Evolutionary conservation across 1,140 invertebrate species (phyloP).

Genomic region (Cotesia glomerata): DNA sequence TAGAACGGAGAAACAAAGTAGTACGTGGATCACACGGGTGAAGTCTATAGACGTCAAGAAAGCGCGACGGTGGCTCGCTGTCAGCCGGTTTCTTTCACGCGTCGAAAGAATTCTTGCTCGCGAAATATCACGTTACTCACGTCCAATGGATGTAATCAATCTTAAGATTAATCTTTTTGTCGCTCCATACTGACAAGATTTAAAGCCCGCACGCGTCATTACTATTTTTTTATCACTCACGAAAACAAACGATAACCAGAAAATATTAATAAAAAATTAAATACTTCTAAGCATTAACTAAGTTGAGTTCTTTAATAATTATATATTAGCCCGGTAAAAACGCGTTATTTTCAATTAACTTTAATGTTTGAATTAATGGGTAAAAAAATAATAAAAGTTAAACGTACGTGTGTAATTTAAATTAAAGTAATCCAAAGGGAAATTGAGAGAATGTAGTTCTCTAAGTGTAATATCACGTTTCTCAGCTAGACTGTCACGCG

Average conservation of each 20-base stretch:
- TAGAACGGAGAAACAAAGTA: slow-evolving; percentile 27
- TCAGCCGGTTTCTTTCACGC: slow-evolving; percentile 16
- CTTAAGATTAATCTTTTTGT: slow-evolving; percentile 20
- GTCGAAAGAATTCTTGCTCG: slow-evolving; percentile 26
- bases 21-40: slow-evolving; percentile 15
- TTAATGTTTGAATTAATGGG: not conserved
- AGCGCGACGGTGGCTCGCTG: slow-evolving; percentile 28
- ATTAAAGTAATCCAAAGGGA: not conserved
- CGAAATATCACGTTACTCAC: slow-evolving; percentile 51
- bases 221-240: not conserved
- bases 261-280: slow-evolving; percentile 1
- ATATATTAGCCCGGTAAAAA: too few species aligned
- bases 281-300: too few species aligned
- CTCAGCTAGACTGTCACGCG: slow-evolving; percentile 17
- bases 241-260: not conserved
- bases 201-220: slow-evolving; percentile 20
- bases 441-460: slow-evolving; percentile 13
- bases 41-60: slow-evolving; percentile 33
- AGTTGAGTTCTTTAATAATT: too few species aligned
- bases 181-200: not conserved
- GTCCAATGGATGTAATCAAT: slow-evolving; percentile 32
- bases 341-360: not conserved
- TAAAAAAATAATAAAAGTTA: not conserved
- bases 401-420: not conserved
- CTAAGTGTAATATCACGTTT: slow-evolving; percentile 10